Conservation (phyloP, 2,797 vertebrate species). For the Enteromius thamalakanensis region DNA sequence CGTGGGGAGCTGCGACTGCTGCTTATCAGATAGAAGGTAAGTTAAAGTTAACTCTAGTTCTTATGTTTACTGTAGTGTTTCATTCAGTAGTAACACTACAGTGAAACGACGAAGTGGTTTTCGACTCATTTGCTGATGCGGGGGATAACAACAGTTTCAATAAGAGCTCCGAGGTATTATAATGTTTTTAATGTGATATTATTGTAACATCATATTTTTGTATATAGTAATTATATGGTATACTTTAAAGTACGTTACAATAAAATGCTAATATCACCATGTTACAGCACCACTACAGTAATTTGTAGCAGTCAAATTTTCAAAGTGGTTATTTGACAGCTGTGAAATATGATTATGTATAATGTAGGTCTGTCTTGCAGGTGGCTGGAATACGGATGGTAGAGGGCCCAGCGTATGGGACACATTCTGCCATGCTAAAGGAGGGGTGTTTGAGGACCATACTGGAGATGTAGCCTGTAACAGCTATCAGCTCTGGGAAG, state of each 20-base stretch:
- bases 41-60: conserved; percentile 57
- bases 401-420: conserved; percentile 91
- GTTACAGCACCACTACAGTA: background rate
- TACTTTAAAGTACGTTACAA: background rate
- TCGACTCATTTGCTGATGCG: background rate
- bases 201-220: background rate
- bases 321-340: background rate
- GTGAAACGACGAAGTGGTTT: background rate
- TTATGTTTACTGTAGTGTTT: background rate
- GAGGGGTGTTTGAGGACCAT: conserved; percentile 87
- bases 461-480: conserved; percentile 90
- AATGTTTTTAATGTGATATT: background rate
- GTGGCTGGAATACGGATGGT: conserved; percentile 88
- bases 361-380: conserved; percentile 68
- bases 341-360: background rate
- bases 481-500: conserved; percentile 93
- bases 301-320: background rate
- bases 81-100: background rate
- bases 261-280: background rate
- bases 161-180: background rate
- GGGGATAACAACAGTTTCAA: no score
- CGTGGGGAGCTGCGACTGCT: conserved; percentile 83
- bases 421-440: conserved; percentile 88
- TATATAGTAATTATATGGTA: background rate
- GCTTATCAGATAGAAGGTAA: conserved; percentile 88